Base-by-base conservation (phyloP, 1,140 invertebrate species). In the Luehdorfia chinensis region DNA sequence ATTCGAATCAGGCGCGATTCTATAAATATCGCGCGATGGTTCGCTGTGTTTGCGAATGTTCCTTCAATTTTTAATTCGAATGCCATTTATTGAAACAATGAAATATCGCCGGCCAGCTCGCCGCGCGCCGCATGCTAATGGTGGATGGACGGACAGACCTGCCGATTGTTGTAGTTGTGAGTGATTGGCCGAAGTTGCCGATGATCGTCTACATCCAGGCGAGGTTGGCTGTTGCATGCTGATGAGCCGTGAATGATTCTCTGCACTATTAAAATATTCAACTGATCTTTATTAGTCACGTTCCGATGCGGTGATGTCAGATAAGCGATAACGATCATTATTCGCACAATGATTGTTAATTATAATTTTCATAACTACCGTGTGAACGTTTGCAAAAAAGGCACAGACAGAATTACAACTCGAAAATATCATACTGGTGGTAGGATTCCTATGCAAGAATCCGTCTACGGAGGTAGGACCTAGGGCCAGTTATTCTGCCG, bases 71-170 rank as follows among this genome's bases (percentile, higher is more conserved):
- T 45, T 50, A 57, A 47, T 61, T 44, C 45, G 41, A 46, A 36
- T 59, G 36, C 65, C 72, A 66, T 71, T 61, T 68, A 67, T 59
- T 34, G 61, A 66, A 67, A 74, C 73, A 76, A 76, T 76, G 60
- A 72, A 71, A 69, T 75, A 75, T 69, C 43, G 66, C 61, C 45
- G 51, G 47, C 37, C 12, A 25, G 15, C 33, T 16, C 7, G 11
- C 30, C 33, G 41, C 32, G 19, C 6, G 28, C 14, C 23, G 72
- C 57, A 66, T 75, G 53, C 52, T 23, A 51, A 69, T 59, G 18
- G 55, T 27, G 6, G 23, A 27, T 6, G 7, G 23, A 27, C 9
- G 7, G 23, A 8, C 23, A n/a, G 1, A n/a, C n/a, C n/a, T 27
- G 23, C 7, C 23, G 1, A n/a, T 3, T 21, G 7, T 21, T 21